Conservation (phyloP, 2,888 invertebrate genomes). For the Cataglyphis cursor region DNA sequence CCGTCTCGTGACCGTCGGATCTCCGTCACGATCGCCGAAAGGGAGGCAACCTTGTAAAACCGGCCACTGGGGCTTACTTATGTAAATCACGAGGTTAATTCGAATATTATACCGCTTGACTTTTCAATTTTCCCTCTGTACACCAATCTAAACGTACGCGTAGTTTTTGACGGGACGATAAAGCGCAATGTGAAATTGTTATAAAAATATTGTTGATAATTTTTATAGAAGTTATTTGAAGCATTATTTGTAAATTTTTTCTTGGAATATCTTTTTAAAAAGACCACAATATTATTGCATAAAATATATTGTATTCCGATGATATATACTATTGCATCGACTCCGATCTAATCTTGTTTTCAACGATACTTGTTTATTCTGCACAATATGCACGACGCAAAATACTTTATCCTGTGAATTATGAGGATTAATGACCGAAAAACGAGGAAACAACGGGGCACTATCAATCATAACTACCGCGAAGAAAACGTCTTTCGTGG, state of each 20-base stretch:
- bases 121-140: slow-evolving; percentile 43
- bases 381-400: slow-evolving; percentile 57
- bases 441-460: slow-evolving; percentile 65
- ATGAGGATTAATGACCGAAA: slow-evolving; percentile 72
- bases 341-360: slow-evolving; percentile 35
- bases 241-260: background rate
- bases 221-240: background rate
- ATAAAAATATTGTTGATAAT: background rate
- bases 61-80: background rate
- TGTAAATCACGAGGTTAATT: slow-evolving; percentile 41
- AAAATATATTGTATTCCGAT: slow-evolving; percentile 29
- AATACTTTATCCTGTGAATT: slow-evolving; percentile 65
- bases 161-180: background rate
- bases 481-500: slow-evolving; percentile 67
- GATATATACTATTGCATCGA: background rate
- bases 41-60: slow-evolving; percentile 36
- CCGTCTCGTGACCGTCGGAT: slow-evolving; percentile 69
- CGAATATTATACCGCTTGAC: slow-evolving; percentile 52
- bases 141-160: background rate
- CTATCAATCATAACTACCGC: slow-evolving; percentile 75
- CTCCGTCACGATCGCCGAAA: slow-evolving; percentile 62
- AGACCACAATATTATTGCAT: background rate
- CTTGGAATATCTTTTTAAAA: background rate
- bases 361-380: slow-evolving; percentile 48
- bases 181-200: background rate